Percentiles rank a stretch among this genome's conserved stretches.
Evolutionary conservation across 2,113 vertebrate genomes (phyloP).

Genomic region (Hyaena hyaena): DNA sequence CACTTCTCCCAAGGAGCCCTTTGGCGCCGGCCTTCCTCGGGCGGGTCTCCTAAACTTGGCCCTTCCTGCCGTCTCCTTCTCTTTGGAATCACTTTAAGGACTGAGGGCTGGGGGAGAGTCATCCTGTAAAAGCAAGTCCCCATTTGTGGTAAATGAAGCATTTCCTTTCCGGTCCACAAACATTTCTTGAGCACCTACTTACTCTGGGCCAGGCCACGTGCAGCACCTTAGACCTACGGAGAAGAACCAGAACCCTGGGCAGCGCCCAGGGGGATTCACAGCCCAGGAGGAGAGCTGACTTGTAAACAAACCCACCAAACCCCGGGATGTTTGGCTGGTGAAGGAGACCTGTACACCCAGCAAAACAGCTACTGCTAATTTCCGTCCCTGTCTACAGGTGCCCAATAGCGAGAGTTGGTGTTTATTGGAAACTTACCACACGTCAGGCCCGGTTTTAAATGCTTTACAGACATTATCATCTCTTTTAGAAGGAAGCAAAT

Average conservation of each 20-base stretch:
- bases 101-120: background rate
- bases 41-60: background rate
- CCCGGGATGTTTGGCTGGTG: background rate
- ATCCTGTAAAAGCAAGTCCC: background rate
- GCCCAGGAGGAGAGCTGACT: background rate
- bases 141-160: background rate
- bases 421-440: background rate
- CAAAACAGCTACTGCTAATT: background rate
- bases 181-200: background rate
- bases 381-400: background rate
- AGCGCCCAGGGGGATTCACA: too few relatives aligned
- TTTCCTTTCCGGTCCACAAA: background rate
- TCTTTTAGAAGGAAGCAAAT: background rate
- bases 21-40: accelerated
- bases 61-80: background rate
- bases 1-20: accelerated
- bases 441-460: background rate
- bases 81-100: background rate
- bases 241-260: background rate
- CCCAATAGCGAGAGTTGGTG: background rate
- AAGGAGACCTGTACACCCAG: background rate
- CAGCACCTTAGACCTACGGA: background rate
- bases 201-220: background rate
- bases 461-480: background rate
- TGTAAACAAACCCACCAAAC: background rate